Base-by-base conservation (phyloP, 1,140 invertebrate species). In the Drosophila serrata region DNA sequence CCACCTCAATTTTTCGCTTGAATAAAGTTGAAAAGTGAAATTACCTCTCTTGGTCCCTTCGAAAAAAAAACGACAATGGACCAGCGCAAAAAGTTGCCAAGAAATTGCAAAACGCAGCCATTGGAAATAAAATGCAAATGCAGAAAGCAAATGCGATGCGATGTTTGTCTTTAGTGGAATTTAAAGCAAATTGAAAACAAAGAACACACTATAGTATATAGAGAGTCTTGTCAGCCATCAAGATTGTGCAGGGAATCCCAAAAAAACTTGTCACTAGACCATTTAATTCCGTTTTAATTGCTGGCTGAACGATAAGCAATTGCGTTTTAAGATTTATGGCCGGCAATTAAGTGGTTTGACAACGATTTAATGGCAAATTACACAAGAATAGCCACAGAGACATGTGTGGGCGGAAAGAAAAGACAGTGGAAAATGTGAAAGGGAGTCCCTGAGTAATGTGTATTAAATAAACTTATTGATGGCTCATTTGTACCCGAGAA, bases 11-110 rank as follows among this genome's bases (percentile, higher is more conserved):
- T 86, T 86, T 74, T 48, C 70, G 82, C 82, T 82, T 56, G 84
- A 76, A 69, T 79, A 87, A 82, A 87, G 79, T 88, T 82, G 75
- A 87, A 87, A 87, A 87, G 82, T 79, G 64, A 87, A 86, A 87
- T 60, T 75, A 60, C 64, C 63, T 49, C 22, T 22, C 42, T 31
- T 12, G 42, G 43, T 48, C 3, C 31, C n/a, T 17, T 27, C 37
- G 17, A 49, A 45, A 68, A 51, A 35, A 17, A 35, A 9, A 61
- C 4, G 46, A 70, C 68, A 70, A 70, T 70, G 42, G 24, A 13
- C 12, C 31, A 33, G 15, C 7, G 40, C 13, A n/a, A 46, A 73
- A 75, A 79, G 39, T 77, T 84, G 43, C 33, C 31, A 81, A 85
- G 76, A 77, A 85, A 85, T 84, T 80, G 81, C 76, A 29, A 80